A percentile compares a stretch with the other conserved stretches of the same genome.
phyloP scores from a whole-genome alignment of 2,113 vertebrate species.

The Greenwoodochromis staneri region DNA sequence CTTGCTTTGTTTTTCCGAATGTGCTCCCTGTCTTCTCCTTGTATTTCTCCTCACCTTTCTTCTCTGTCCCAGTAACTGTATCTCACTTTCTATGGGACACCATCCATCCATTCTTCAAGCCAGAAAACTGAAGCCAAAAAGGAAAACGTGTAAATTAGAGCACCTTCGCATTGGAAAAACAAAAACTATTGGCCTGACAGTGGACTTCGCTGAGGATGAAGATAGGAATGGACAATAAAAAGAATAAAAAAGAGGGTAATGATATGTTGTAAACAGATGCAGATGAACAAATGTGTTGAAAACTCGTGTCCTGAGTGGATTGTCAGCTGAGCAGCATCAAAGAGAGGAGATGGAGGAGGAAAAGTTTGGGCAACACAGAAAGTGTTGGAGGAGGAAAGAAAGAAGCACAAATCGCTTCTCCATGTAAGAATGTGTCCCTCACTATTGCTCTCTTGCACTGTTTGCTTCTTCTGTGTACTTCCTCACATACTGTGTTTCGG shows the following conservation, averaged over 20 bases:
- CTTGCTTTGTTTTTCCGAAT: conserved; percentile 12
- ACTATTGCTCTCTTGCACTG: conserved; percentile 24
- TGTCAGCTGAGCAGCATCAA: conserved; percentile 59
- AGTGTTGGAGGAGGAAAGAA: conserved; percentile 44
- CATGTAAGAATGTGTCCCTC: conserved; percentile 71
- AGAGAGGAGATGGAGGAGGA: conserved; percentile 60
- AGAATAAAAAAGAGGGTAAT: not conserved
- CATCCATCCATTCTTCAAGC: not conserved
- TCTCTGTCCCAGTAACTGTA: not conserved
- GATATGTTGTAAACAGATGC: not conserved
- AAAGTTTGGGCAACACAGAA: conserved; percentile 61
- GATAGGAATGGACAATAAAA: conserved; percentile 21
- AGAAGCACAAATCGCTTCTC: conserved; percentile 64
- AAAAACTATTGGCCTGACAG: not conserved
- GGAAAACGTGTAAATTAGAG: not conserved
- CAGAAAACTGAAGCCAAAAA: conserved; percentile 12
- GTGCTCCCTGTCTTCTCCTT: conserved; percentile 31
- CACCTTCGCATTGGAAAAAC: not conserved
- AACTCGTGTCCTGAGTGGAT: conserved; percentile 57
- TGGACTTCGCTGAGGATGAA: conserved; percentile 18
- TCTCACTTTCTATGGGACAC: not conserved
- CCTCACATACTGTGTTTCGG: conserved; percentile 1
- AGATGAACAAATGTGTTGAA: not conserved
- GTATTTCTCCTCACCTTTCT: not conserved
- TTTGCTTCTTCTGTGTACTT: conserved; percentile 19